Conservation (phyloP, 2,113 vertebrate genomes). For the Struthio camelus region DNA sequence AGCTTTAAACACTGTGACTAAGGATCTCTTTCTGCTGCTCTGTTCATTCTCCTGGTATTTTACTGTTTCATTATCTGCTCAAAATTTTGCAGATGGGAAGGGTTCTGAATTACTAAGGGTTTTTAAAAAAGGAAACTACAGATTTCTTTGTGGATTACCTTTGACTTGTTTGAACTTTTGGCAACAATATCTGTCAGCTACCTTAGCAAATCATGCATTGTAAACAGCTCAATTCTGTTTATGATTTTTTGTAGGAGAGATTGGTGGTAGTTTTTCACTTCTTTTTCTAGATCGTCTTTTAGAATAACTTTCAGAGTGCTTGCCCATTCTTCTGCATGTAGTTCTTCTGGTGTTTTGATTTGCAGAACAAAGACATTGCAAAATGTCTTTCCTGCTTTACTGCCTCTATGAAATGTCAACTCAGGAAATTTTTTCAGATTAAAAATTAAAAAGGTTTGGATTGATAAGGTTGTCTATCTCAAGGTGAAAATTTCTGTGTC, state of each 20-base stretch:
- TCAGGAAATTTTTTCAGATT: neutral
- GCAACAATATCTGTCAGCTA: neutral
- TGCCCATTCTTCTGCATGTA: neutral
- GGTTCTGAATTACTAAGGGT: neutral
- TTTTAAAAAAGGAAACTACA: neutral
- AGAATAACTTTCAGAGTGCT: neutral
- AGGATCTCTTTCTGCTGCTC: neutral
- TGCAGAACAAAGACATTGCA: neutral
- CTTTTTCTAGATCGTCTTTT: neutral
- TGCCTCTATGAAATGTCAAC: neutral
- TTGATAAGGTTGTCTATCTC: neutral
- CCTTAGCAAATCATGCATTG: neutral
- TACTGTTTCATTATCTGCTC: neutral
- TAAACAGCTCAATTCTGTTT: neutral
- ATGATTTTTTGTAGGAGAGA: neutral
- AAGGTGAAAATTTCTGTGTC: neutral
- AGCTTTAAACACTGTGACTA: neutral
- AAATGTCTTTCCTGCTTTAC: neutral
- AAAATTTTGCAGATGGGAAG: neutral
- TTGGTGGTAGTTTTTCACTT: neutral
- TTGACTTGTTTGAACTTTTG: neutral
- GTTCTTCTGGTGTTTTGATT: neutral
- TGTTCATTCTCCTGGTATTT: neutral
- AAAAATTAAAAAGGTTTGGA: neutral
- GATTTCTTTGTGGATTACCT: neutral